Evolutionary conservation across 2,888 invertebrate species (phyloP).

Genomic region (Pachymerium ferrugineum): DNA sequence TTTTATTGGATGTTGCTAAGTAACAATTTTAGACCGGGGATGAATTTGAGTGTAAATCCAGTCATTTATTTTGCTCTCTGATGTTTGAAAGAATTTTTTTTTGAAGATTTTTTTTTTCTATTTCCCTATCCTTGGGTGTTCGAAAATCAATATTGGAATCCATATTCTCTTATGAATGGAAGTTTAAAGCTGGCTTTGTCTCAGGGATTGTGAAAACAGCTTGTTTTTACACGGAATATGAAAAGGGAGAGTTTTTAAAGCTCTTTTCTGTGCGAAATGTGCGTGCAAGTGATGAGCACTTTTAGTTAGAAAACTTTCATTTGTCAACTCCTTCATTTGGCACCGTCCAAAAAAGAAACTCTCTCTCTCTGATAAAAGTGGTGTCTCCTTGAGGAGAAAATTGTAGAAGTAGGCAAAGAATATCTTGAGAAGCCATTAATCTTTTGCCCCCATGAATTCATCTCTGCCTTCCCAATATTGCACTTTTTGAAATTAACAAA

Average conservation of each 20-base stretch:
- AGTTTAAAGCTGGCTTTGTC: slow-evolving; percentile 25
- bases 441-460: not conserved
- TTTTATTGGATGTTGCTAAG: not conserved
- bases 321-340: slow-evolving; percentile 15
- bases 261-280: slow-evolving; percentile 10
- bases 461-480: not conserved
- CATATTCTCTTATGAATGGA: slow-evolving; percentile 24
- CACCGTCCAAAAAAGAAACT: not conserved
- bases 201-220: slow-evolving; percentile 17
- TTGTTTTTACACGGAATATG: slow-evolving; percentile 22
- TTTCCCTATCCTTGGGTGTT: not conserved
- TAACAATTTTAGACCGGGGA: not conserved
- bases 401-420: not conserved
- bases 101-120: not conserved
- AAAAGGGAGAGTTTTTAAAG: slow-evolving; percentile 22
- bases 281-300: slow-evolving; percentile 23
- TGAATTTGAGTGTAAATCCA: not conserved
- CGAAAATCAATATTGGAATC: slow-evolving; percentile 20
- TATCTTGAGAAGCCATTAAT: not conserved
- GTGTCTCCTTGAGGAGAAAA: not conserved
- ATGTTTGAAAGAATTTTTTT: not conserved
- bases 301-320: slow-evolving; percentile 2
- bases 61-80: not conserved
- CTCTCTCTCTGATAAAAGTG: not conserved
- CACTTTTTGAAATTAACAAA: not conserved